Percentiles rank a stretch among this genome's conserved stretches.
These are phyloP conservation scores for Heliconius congener DNA, from an alignment of 1,140 invertebrate genomes.

Conservation along the genomic window DNA sequence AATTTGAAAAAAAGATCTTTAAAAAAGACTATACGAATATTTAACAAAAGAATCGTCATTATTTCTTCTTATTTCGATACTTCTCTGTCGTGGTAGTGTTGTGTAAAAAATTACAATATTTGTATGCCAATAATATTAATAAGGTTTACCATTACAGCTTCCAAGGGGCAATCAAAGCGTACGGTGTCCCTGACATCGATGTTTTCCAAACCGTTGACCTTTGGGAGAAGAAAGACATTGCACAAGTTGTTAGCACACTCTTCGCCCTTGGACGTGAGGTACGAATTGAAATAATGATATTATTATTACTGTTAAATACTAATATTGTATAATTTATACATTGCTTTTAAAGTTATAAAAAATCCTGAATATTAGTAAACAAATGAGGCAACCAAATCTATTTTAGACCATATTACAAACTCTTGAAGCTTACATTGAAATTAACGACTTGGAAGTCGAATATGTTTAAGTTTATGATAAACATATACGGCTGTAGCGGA, in stretches of 20 bases:
- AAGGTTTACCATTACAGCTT: slow-evolving; percentile 84
- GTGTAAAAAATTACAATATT: neutral
- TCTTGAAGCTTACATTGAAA: slow-evolving; percentile 6
- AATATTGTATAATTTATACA: neutral
- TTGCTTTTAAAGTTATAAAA: neutral
- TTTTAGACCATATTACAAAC: neutral
- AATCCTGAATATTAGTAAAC: neutral
- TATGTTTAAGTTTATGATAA: slow-evolving; percentile 41
- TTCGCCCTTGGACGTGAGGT: slow-evolving; percentile 95
- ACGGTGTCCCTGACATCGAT: slow-evolving; percentile 96
- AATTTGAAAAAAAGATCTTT: neutral
- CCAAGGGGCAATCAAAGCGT: slow-evolving; percentile 92
- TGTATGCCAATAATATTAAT: neutral
- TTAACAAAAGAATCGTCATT: neutral
- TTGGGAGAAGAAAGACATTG: slow-evolving; percentile 97
- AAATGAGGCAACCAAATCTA: neutral
- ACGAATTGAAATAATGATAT: slow-evolving; percentile 63
- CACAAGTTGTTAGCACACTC: slow-evolving; percentile 95
- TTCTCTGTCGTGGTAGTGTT: too few relatives aligned
- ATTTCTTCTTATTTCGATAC: too few relatives aligned
- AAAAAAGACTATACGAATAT: neutral
- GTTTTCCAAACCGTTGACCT: slow-evolving; percentile 98
- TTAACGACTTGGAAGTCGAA: slow-evolving; percentile 29
- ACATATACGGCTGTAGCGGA: slow-evolving; percentile 35
- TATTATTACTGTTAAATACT: neutral